Evolutionary conservation across 2,797 vertebrate species (phyloP).

Genomic region (Takifugu rubripes): DNA sequence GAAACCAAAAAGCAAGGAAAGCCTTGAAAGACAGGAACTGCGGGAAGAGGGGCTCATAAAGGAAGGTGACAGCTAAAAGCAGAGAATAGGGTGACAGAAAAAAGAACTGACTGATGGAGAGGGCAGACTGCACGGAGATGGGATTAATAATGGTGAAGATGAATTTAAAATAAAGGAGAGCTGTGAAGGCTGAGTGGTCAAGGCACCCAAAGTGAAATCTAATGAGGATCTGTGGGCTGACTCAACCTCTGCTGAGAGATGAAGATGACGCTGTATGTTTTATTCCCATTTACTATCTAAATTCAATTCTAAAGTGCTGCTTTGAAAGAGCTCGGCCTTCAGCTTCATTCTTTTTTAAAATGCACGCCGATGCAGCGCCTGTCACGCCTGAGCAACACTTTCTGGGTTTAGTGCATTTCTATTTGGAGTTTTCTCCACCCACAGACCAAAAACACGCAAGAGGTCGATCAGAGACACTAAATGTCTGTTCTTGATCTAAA

Average conservation of each 20-base stretch:
- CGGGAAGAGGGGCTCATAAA: too few relatives aligned
- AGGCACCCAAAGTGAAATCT: slow-evolving; percentile 27
- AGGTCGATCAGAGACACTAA: too few relatives aligned
- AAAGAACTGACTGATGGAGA: neutral
- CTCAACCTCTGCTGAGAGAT: slow-evolving; percentile 13
- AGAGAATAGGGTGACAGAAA: neutral
- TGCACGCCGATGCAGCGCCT: too few relatives aligned
- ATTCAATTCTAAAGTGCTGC: slow-evolving; percentile 6
- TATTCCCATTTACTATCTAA: too few relatives aligned
- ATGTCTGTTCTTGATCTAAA: too few relatives aligned
- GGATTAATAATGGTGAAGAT: slow-evolving; percentile 11
- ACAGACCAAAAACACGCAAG: too few relatives aligned
- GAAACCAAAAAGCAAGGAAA: too few relatives aligned
- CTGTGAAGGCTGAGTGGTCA: slow-evolving; percentile 27
- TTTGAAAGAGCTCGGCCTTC: neutral
- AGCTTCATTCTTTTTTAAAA: too few relatives aligned
- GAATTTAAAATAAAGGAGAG: slow-evolving; percentile 8
- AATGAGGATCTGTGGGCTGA: slow-evolving; percentile 24
- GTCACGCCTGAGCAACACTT: too few relatives aligned
- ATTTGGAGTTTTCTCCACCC: too few relatives aligned
- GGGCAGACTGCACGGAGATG: slow-evolving; percentile 4
- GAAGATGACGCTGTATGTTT: neutral
- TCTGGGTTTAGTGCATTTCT: too few relatives aligned
- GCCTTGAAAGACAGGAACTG: too few relatives aligned
- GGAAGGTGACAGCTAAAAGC: neutral